Evolutionary conservation across 2,888 invertebrate genomes (phyloP).

Genomic region (Xestia sexstrigata): DNA sequence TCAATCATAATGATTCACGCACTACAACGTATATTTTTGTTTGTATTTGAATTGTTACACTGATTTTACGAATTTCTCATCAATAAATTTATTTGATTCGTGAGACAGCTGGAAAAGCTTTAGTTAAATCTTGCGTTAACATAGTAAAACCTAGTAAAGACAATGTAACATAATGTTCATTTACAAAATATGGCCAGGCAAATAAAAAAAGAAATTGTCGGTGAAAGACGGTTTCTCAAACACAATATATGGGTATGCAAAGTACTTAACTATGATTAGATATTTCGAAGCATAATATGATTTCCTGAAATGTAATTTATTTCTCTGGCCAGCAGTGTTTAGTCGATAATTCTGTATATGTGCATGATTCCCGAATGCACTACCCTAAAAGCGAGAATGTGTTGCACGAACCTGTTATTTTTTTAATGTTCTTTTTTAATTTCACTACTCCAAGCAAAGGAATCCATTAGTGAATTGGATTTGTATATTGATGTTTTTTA

Average conservation of each 20-base stretch:
- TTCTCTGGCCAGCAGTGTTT: conserved; percentile 73
- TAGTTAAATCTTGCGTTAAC: neutral
- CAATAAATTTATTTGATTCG: neutral
- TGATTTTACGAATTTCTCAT: conserved; percentile 47
- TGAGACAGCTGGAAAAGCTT: neutral
- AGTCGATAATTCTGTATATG: conserved; percentile 78
- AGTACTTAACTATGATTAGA: conserved; percentile 4
- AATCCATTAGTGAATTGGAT: conserved; percentile 87
- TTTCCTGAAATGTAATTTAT: conserved; percentile 37
- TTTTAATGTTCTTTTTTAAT: conserved; percentile 77
- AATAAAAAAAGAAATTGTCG: conserved; percentile 41
- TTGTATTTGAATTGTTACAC: conserved; percentile 57
- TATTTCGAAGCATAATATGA: too few species aligned
- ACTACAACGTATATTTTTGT: conserved; percentile 65
- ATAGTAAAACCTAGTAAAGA: neutral
- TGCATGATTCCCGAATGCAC: conserved; percentile 90
- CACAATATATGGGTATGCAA: neutral
- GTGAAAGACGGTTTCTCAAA: neutral
- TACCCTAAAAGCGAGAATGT: conserved; percentile 87
- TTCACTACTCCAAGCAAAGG: conserved; percentile 82
- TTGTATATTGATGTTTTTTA: conserved; percentile 76
- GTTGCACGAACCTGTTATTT: conserved; percentile 85
- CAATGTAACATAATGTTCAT: conserved; percentile 45
- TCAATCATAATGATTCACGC: conserved; percentile 68
- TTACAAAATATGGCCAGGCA: conserved; percentile 56